A percentile compares a stretch with the other conserved stretches of the same genome.
phyloP scores from a whole-genome alignment of 2,113 vertebrate genomes.

The Bombycilla garrulus region DNA sequence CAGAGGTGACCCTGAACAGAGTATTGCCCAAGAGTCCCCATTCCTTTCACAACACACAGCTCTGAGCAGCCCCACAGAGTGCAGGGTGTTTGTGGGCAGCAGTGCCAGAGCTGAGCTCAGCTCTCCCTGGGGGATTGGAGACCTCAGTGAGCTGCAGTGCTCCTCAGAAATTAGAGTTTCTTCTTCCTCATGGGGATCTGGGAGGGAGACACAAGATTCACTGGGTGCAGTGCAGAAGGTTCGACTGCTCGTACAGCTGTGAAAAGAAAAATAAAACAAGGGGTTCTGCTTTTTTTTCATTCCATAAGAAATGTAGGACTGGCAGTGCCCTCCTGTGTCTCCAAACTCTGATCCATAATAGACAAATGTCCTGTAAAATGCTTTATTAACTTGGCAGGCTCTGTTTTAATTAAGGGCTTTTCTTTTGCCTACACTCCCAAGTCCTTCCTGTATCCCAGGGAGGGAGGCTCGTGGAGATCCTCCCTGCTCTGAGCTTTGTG shows the following conservation, averaged over 20 bases:
- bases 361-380: background rate
- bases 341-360: background rate
- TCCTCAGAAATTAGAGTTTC: background rate
- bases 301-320: background rate
- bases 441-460: background rate
- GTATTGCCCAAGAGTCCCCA: background rate
- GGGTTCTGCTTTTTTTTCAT: background rate
- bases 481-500: background rate
- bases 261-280: background rate
- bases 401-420: background rate
- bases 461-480: background rate
- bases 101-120: background rate
- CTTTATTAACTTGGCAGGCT: background rate
- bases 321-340: background rate
- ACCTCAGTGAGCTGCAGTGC: background rate
- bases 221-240: background rate
- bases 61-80: background rate
- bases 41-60: background rate
- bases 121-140: background rate
- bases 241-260: background rate
- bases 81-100: background rate
- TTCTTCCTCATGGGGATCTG: background rate
- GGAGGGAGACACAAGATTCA: background rate
- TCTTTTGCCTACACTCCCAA: background rate
- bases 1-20: constrained; percentile 59